phyloP scores from a whole-genome alignment of 2,797 vertebrate species.

The Chelmon rostratus region DNA sequence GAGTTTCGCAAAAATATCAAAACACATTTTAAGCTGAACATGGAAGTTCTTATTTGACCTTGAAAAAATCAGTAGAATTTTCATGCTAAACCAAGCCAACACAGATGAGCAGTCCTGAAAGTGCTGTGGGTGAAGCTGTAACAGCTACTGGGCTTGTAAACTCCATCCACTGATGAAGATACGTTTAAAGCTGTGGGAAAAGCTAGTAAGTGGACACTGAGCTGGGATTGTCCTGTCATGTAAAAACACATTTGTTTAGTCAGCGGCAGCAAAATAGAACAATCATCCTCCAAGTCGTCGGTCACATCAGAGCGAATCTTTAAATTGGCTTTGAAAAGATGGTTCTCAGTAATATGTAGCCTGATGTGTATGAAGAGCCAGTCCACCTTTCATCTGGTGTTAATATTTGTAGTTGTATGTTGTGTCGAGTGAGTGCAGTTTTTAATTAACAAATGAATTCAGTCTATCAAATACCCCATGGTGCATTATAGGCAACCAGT shows the following conservation, averaged over 20 bases:
- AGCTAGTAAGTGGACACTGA: not conserved
- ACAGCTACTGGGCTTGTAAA: not conserved
- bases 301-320: not conserved
- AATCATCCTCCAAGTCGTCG: not conserved
- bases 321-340: not conserved
- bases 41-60: not conserved
- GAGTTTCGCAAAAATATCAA: not conserved
- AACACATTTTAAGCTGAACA: not conserved
- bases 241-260: not conserved
- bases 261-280: not conserved
- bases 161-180: not conserved
- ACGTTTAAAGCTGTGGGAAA: not conserved
- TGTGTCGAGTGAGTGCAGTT: not conserved
- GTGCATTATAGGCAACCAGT: constrained; percentile 18
- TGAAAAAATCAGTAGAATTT: not conserved
- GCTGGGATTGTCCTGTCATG: not conserved
- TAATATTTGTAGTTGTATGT: not conserved
- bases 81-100: not conserved
- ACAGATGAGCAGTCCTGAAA: not conserved
- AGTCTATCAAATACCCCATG: constrained; percentile 7
- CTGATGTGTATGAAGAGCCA: not conserved
- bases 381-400: too few relatives aligned
- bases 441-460: constrained; percentile 25
- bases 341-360: not conserved
- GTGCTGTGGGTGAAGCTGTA: not conserved